Conservation (phyloP, 2,888 invertebrate genomes). For the Prosapia bicincta region DNA sequence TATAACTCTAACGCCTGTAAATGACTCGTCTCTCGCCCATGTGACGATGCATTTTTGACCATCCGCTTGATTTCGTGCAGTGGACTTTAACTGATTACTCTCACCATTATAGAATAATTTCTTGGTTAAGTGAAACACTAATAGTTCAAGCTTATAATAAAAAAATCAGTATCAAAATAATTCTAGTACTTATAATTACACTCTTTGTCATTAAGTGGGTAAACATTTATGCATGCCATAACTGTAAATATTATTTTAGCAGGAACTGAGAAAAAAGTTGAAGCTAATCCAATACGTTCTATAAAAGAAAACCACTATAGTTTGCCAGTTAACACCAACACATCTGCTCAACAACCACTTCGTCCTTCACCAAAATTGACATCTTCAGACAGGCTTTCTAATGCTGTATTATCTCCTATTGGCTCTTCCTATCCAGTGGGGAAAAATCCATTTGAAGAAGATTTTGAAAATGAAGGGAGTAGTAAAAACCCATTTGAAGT, state of each 20-base stretch:
- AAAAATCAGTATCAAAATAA: too few relatives aligned
- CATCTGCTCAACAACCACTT: not conserved
- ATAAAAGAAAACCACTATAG: not conserved
- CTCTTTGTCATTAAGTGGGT: too few relatives aligned
- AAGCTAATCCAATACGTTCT: not conserved
- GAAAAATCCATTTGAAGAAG: constrained; percentile 60
- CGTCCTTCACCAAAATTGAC: not conserved
- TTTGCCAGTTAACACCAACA: not conserved
- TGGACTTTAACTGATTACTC: too few relatives aligned
- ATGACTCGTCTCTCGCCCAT: too few relatives aligned
- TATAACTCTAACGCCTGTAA: too few relatives aligned
- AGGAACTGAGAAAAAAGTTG: not conserved
- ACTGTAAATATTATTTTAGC: not conserved
- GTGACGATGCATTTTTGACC: too few relatives aligned
- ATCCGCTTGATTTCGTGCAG: too few relatives aligned
- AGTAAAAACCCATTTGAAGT: constrained; percentile 37
- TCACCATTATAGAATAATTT: too few relatives aligned
- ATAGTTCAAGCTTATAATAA: too few relatives aligned
- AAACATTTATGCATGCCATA: too few relatives aligned
- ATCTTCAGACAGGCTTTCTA: constrained; percentile 31
- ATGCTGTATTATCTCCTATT: constrained; percentile 46
- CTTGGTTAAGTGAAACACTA: too few relatives aligned
- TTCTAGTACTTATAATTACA: too few relatives aligned
- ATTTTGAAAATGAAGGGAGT: constrained; percentile 3
- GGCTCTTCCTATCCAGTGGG: constrained; percentile 53